Base-by-base conservation (phyloP, 2,113 vertebrate species). In the Gnathochromis pfefferi region DNA sequence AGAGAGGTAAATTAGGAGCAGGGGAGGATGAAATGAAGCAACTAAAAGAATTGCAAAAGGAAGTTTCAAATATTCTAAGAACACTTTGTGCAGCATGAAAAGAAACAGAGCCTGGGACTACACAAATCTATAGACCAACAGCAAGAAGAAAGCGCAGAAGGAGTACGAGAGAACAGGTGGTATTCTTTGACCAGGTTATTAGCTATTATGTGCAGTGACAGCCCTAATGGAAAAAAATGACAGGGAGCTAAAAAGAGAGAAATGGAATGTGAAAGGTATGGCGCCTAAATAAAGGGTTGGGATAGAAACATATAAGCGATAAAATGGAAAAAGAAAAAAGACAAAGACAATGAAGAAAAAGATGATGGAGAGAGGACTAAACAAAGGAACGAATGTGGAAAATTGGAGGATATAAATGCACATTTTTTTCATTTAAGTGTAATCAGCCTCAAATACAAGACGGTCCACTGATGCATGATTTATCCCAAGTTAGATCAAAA, bases 161-260 rank as follows among this genome's bases (percentile, higher is more conserved):
- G 75, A 87, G 57, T 31, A 40, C 0, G n/a, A 87, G 91, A 92
- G 88, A 91, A 82, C 95, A 94, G 93, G 93, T 95, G 94, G 31
- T 68, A 78, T 82, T 88, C 86, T 89, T 80, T 89, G 86, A 91
- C 90, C 92, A 75, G 85, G 80, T 91, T 90, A 95, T 95, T 94
- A 88, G 84, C 82, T 87, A 90, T 82, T 90, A 88, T 91, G 87
- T 90, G 90, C 81, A 47, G 84, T 75, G 89, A 92, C 92, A 87
- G 85, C 51, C 83, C 88, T 89, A 92, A 93, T 92, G 91, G 87
- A 58, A 92, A 89, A 78, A 93, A 89, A 92, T 91, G 92, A 92
- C 86, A 88, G 83, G 85, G 17, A 83, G 60, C 80, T 54, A 47
- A 70, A 81, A 65, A 33, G 78, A 84, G 82, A 89, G 73, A 65